Evolutionary conservation across 1,140 invertebrate genomes (phyloP), one percentile per base, ranked within the genome.

Genomic region (Yoshiicerus persimilis): DNA sequence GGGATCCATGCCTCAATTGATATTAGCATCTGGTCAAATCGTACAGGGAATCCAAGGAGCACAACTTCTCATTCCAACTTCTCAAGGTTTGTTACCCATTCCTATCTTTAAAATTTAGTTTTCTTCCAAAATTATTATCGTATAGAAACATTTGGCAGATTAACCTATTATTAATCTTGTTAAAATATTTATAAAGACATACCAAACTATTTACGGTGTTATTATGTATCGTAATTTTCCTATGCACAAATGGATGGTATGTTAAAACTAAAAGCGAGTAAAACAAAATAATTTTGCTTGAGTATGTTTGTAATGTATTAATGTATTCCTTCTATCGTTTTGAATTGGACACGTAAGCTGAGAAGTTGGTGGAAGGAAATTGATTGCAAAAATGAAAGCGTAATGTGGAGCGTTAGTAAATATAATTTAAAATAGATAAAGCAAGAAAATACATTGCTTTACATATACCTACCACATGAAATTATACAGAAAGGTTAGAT

Each of bases 41-140:
- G 95, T 97, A 83, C 96, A 97, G 93, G 96, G 97, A 87, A 97
- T 98, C 90, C 97, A 97, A 93, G 97, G 97, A 11, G 97, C 97
- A 88, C 97, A 98, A 92, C 94, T 98, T 86, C 95, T 98, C 88
- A 98, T 98, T 93, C 97, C 97, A 70, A 98, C 97, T 25, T 97
- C 97, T 56, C 97, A 98, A 95, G 97, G 97, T 98, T 93, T 93
- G 91, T 91, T 34, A 66, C 32, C n/a, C 62, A 30, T 87, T 87
- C 41, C 11, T 41, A 64, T 64, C n/a, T n/a, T 10, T 70, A 27
- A 70, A 27, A 27, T n/a, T 70, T 25, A 30, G 2, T 70, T n/a
- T 27, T 56, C 47, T 56, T 5, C 16, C 8, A 5, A 16, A 56
- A n/a, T 56, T 56, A 56, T 56, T 56, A n/a, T 16, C 16, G 5